phyloP scores from a whole-genome alignment of 1,140 invertebrate species.

The Carcinoscorpius rotundicauda region DNA sequence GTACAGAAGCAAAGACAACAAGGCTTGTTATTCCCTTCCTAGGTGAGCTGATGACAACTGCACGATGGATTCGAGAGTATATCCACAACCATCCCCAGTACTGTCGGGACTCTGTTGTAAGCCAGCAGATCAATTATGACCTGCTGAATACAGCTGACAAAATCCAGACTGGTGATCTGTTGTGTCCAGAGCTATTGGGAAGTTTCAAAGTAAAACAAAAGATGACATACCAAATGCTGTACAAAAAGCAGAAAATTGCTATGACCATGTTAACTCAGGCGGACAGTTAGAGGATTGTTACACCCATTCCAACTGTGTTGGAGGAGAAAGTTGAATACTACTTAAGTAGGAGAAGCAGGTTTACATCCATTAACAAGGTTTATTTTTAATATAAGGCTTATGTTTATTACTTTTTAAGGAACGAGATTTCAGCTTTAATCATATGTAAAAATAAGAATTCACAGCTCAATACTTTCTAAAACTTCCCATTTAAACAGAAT shows the following conservation, averaged over 20 bases:
- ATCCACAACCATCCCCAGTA: constrained; percentile 80
- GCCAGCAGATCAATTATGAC: constrained; percentile 86
- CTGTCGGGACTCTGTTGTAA: constrained; percentile 74
- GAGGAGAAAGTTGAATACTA: no score
- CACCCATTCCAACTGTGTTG: no score
- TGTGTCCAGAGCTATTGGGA: constrained; percentile 63
- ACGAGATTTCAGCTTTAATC: no score
- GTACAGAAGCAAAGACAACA: no score
- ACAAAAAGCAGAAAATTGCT: not conserved
- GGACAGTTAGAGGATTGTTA: no score
- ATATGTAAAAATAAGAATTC: no score
- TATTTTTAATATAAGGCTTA: no score
- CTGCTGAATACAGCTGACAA: constrained; percentile 59
- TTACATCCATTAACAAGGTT: no score
- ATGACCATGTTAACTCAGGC: not conserved
- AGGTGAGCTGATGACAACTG: constrained; percentile 56
- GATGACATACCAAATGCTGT: not conserved
- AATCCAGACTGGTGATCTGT: constrained; percentile 54
- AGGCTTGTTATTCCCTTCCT: not conserved
- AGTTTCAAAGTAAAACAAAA: not conserved
- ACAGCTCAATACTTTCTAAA: no score
- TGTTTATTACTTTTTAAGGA: no score
- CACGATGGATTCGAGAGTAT: constrained; percentile 84
- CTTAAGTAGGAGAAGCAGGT: no score
- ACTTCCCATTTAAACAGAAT: no score